Base-by-base conservation (phyloP, 2,797 vertebrate species). In the Florisuga fusca region DNA sequence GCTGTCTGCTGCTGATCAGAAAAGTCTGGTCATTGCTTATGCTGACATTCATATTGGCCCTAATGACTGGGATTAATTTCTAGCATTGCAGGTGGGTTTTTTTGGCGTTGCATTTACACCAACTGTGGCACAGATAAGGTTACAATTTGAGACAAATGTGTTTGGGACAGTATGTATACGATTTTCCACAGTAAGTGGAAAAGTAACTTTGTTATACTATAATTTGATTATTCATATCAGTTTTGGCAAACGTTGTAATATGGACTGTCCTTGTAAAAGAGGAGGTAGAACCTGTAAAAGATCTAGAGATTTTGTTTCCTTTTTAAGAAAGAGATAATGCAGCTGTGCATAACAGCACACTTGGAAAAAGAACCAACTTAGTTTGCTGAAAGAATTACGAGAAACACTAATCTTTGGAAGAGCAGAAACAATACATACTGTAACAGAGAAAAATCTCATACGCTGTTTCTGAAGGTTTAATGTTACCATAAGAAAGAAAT, bases 271-370 rank as follows among this genome's bases (percentile, higher is more conserved):
- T 77, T 76, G 51, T 84, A 95, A 95, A 50, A 94, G 90, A 95
- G 74, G 87, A 96, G 73, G 89, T 74, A 58, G 85, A 95, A 95
- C 45, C 43, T 89, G 12, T 87, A 69, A 16, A 91, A 91, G 92
- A 93, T 91, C 29, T 54, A 74, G 45, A 78, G 36, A 90, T 93
- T 75, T 73, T 76, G 53, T 57, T 96, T 95, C 94, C 66, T 95
- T 96, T 94, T 89, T 77, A 67, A 94, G 83, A 92, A 96, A 96
- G 69, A 72, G 71, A 86, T 76, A 93, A 80, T 71, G 64, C 95
- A 89, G 66, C 10, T 92, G 85, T 7, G 22, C 18, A 53, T 66
- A 92, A 97, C 38, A 41, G 38, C 38, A 94, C 23, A 48, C 54
- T n/a, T 94, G 54, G 63, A 88, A 81, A 87, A 88, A 55, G 66